These are phyloP conservation scores for Limanda limanda DNA, from an alignment of 2,113 vertebrate species.

Conservation along the genomic window DNA sequence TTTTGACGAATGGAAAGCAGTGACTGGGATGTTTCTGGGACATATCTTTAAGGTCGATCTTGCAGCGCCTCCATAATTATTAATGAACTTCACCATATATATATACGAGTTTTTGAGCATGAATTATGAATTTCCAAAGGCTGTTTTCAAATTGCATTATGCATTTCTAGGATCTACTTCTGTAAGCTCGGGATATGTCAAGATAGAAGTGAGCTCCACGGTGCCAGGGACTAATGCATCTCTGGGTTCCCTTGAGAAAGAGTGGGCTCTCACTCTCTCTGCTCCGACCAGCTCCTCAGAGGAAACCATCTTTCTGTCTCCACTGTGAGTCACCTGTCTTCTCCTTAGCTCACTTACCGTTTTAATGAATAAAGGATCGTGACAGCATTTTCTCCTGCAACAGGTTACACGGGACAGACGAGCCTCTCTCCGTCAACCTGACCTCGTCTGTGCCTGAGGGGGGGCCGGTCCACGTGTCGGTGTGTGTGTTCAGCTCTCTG, in stretches of 20 bases:
- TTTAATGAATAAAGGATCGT: background rate
- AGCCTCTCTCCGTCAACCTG: constrained; percentile 72
- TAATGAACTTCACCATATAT: constrained; percentile 17
- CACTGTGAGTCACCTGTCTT: constrained; percentile 73
- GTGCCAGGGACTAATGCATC: constrained; percentile 49
- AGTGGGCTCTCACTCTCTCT: constrained; percentile 62
- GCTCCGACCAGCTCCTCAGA: constrained; percentile 44
- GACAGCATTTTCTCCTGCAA: background rate
- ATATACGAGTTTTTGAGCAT: constrained; percentile 7
- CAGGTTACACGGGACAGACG: constrained; percentile 70
- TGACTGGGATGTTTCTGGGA: too few relatives aligned
- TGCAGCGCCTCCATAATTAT: constrained; percentile 10
- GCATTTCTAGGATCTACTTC: constrained; percentile 54
- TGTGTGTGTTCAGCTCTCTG: constrained; percentile 83
- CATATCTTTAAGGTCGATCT: background rate
- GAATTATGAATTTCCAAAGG: constrained; percentile 14
- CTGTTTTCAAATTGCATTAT: constrained; percentile 19
- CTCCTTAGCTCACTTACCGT: background rate
- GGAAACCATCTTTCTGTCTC: constrained; percentile 80
- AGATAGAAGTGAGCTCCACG: constrained; percentile 60
- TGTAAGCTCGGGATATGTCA: constrained; percentile 62
- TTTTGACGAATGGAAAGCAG: too few relatives aligned
- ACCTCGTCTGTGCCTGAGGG: constrained; percentile 52
- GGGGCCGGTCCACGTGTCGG: constrained; percentile 45
- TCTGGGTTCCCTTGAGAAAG: constrained; percentile 48